Conservation (phyloP, 1,140 invertebrate species). For the Caenorhabditis brenneri region DNA sequence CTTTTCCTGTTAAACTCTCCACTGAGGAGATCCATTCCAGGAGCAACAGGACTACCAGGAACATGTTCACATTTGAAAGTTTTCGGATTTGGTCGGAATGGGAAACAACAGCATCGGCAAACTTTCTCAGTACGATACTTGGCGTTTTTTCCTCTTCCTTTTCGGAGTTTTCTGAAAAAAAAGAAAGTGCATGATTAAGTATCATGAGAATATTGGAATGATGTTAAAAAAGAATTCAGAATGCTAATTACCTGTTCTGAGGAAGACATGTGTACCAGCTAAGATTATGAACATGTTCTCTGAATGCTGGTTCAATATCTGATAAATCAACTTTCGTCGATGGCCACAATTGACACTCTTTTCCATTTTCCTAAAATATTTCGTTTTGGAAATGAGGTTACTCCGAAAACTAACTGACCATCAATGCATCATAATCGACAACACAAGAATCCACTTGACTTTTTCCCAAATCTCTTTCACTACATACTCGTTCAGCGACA, state of each 20-base stretch:
- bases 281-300: constrained; percentile 62
- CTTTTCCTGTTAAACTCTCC: constrained; percentile 17
- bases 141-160: constrained; percentile 50
- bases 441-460: constrained; percentile 65
- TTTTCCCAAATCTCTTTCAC: constrained; percentile 58
- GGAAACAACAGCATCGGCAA: constrained; percentile 70
- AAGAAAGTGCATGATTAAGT: no score
- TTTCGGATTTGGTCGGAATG: constrained; percentile 63
- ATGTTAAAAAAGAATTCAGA: no score
- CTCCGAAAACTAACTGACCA: constrained; percentile 21
- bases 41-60: constrained; percentile 59
- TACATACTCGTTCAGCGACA: constrained; percentile 69
- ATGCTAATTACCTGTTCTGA: constrained; percentile 60
- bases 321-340: constrained; percentile 61
- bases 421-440: constrained; percentile 65
- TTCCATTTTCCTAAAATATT: constrained; percentile 59
- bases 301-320: constrained; percentile 65
- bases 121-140: constrained; percentile 59
- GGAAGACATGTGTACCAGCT: constrained; percentile 66
- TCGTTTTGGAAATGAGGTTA: neutral
- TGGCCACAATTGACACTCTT: constrained; percentile 69
- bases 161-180: constrained; percentile 59
- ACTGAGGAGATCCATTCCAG: constrained; percentile 60
- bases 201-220: no score
- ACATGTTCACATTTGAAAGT: constrained; percentile 68